These are phyloP conservation scores for Hydractinia echinata DNA, from an alignment of 30 jellyfish, hydroid and myxozoan species.

Conservation along the genomic window DNA sequence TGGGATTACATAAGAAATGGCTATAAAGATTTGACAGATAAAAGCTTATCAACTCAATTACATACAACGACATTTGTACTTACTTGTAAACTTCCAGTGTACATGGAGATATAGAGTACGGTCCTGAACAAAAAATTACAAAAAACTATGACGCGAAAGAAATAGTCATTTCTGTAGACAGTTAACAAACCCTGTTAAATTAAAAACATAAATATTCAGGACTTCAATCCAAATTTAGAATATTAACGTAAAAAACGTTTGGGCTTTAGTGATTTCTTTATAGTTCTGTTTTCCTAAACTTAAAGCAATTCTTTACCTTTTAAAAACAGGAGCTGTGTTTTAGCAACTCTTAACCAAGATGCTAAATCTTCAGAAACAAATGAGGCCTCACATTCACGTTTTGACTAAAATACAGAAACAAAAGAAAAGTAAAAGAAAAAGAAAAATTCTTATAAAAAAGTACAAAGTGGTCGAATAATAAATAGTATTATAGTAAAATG, in stretches of 20 bases:
- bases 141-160: neutral
- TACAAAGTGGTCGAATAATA: neutral
- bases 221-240: neutral
- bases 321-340: conserved; percentile 1
- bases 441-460: neutral
- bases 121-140: conserved; percentile 2
- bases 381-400: conserved; percentile 1
- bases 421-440: neutral
- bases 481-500: no score
- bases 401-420: conserved; percentile 1
- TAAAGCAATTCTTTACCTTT: neutral
- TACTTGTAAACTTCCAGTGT: conserved; percentile 1
- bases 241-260: no score
- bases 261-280: no score
- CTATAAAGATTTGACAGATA: no score
- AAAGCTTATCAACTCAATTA: no score
- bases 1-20: no score
- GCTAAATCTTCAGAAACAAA: conserved; percentile 2
- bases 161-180: neutral
- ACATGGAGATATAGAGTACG: conserved; percentile 16
- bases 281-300: no score
- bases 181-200: neutral
- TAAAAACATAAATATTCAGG: neutral
- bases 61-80: neutral
- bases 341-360: neutral